Evolutionary conservation across 2,797 vertebrate genomes (phyloP), one percentile per base, ranked within the genome.

Genomic region (Xerus rutilus): DNA sequence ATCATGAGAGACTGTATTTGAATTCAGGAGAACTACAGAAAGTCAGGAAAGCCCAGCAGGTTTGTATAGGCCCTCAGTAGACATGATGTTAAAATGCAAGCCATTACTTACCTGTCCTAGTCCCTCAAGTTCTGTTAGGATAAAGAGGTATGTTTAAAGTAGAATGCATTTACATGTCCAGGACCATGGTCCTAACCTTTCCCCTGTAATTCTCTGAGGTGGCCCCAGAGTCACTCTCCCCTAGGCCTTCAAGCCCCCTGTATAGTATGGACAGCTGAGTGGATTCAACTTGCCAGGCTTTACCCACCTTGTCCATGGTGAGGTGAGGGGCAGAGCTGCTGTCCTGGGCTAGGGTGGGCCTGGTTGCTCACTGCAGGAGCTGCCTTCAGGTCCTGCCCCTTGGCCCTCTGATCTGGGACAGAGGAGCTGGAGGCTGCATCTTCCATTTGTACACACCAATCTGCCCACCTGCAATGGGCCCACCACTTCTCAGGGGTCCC

Each of bases 331-430:
- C 57, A 59, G 67, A 62, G 23, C 7, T 5, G 28, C 39, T 3
- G 2, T 11, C 47, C 92, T 70, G 39, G 45, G 6, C 43, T 59
- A 23, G 13, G 35, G 25, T 20, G 8, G 2, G 8, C 39, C 57
- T 45, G 18, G 43, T 15, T 21, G 1, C 0, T 0, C 11, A 30
- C 1, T 1, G 47, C 9, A 4, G 32, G n/a, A 54, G 32, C 72
- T 54, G 72, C 62, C 4, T 39, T 62, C 14, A 39, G 65, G 65
- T 32, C 69, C 74, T 62, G n/a, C 17, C 9, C 57, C 52, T 20
- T 0, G 0, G n/a, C 35, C 64, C 35, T 69, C 43, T 54, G 72
- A 32, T 14, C 30, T 64, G 43, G 35, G 35, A 43, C 35, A 52
- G n/a, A 54, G 30, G 39, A 52, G 45, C 43, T 28, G 57, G n/a